phyloP scores from a whole-genome alignment of 2,888 invertebrate genomes.

The Scaptomyza tumidula region DNA sequence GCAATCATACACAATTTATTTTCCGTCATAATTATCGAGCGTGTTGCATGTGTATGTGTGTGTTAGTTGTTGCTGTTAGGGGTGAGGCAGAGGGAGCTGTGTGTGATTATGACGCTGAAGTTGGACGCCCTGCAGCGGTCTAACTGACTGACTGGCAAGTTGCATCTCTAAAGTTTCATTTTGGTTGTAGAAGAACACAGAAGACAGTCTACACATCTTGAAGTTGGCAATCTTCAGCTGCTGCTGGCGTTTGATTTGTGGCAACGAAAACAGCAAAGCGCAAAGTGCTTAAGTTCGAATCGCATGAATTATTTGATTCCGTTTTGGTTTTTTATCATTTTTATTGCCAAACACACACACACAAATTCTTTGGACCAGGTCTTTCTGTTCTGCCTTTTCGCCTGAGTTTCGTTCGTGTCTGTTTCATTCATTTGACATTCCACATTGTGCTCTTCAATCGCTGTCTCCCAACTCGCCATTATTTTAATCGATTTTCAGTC shows the following conservation, averaged over 20 bases:
- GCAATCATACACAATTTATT: conserved; percentile 84
- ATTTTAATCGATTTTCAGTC: conserved; percentile 76
- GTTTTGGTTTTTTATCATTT: conserved; percentile 66
- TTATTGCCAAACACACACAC: conserved; percentile 54
- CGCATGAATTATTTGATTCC: conserved; percentile 60
- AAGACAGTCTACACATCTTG: conserved; percentile 35
- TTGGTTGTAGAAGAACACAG: conserved; percentile 29
- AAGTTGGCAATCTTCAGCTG: conserved; percentile 45
- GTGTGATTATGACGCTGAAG: conserved; percentile 80
- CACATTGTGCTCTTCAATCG: conserved; percentile 47
- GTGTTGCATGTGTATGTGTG: conserved; percentile 20
- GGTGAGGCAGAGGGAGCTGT: conserved; percentile 16
- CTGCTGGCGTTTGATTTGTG: conserved; percentile 74
- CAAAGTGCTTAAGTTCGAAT: conserved; percentile 13
- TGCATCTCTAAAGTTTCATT: conserved; percentile 55
- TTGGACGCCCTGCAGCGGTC: conserved; percentile 75
- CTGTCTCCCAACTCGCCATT: conserved; percentile 49
- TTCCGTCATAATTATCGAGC: conserved; percentile 83
- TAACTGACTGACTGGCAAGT: conserved; percentile 44
- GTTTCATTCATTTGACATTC: conserved; percentile 69
- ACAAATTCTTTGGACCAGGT: conserved; percentile 23
- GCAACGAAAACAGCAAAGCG: conserved; percentile 31
- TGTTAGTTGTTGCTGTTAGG: conserved; percentile 14
- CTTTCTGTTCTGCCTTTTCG: conserved; percentile 21
- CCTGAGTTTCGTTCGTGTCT: conserved; percentile 43